Evolutionary conservation across 2,888 invertebrate species (phyloP).

Genomic region (Dimorphilus gyrociliatus): DNA sequence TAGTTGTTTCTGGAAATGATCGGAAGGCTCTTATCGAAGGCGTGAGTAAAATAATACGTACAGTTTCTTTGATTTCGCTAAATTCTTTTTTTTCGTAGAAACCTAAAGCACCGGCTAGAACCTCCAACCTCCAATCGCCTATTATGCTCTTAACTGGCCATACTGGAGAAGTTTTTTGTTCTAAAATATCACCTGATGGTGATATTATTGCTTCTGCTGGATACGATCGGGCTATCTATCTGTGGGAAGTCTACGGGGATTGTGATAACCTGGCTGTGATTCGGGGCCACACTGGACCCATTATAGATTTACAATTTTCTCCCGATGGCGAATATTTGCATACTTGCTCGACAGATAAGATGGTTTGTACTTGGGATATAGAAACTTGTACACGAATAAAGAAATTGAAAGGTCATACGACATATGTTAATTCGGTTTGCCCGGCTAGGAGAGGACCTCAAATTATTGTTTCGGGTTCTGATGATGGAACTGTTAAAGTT

Average conservation of each 20-base stretch:
- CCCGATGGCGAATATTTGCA: slow-evolving; percentile 45
- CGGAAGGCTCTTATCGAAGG: slow-evolving; percentile 3
- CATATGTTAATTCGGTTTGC: slow-evolving; percentile 46
- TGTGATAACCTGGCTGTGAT: slow-evolving; percentile 89
- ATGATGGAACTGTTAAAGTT: slow-evolving; percentile 77
- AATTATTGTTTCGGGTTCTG: slow-evolving; percentile 75
- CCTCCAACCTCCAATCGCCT: slow-evolving; percentile 72
- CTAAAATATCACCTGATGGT: slow-evolving; percentile 90
- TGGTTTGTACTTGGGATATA: slow-evolving; percentile 86
- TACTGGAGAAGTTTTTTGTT: slow-evolving; percentile 81
- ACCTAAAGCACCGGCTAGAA: slow-evolving; percentile 44
- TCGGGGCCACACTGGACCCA: slow-evolving; percentile 80
- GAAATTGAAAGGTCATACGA: slow-evolving; percentile 51
- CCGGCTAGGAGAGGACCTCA: slow-evolving; percentile 74
- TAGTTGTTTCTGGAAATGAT: slow-evolving; percentile 37
- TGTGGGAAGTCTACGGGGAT: slow-evolving; percentile 95
- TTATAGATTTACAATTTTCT: slow-evolving; percentile 61
- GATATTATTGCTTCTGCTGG: slow-evolving; percentile 82
- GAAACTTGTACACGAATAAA: slow-evolving; percentile 70
- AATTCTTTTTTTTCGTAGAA: no score
- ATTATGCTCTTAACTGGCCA: slow-evolving; percentile 93
- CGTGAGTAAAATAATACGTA: not conserved
- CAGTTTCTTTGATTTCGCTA: no score
- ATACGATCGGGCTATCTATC: slow-evolving; percentile 79
- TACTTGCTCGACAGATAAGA: slow-evolving; percentile 83